Percentiles rank a stretch among this genome's conserved stretches.
phyloP scores from a whole-genome alignment of 2,888 invertebrate species.

The Zelleria hepariella region DNA sequence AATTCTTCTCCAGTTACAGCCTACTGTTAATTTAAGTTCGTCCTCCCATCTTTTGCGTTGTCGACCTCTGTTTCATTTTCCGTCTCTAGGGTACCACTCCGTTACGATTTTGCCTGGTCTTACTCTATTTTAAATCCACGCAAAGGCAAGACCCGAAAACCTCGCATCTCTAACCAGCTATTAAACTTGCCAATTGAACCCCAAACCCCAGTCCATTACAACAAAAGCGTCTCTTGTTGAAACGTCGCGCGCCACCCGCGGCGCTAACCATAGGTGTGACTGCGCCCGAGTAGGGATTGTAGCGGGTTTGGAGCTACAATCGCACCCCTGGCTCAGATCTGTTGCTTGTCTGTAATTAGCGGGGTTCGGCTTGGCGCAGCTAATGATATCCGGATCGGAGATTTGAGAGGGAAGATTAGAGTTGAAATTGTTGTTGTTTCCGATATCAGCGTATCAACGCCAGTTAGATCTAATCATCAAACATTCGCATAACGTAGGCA shows the following conservation, averaged over 20 bases:
- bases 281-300: not conserved
- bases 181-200: not conserved
- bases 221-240: not conserved
- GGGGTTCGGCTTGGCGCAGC: not conserved
- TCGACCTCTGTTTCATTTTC: too few species aligned
- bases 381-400: not conserved
- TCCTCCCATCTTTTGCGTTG: too few species aligned
- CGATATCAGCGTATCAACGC: too few species aligned
- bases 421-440: too few species aligned
- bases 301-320: not conserved
- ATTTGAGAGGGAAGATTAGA: not conserved
- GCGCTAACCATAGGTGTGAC: constrained; percentile 7
- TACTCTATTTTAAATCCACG: not conserved
- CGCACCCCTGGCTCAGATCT: not conserved
- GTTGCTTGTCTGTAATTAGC: not conserved
- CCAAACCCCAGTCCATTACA: not conserved
- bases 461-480: too few species aligned
- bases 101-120: not conserved
- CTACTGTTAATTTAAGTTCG: too few species aligned
- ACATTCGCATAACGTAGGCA: too few species aligned
- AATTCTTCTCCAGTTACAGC: too few species aligned
- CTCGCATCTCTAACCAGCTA: not conserved
- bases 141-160: not conserved
- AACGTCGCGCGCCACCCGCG: not conserved
- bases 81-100: too few species aligned